Conservation (phyloP, 2,888 invertebrate species). For the Tuta absoluta region DNA sequence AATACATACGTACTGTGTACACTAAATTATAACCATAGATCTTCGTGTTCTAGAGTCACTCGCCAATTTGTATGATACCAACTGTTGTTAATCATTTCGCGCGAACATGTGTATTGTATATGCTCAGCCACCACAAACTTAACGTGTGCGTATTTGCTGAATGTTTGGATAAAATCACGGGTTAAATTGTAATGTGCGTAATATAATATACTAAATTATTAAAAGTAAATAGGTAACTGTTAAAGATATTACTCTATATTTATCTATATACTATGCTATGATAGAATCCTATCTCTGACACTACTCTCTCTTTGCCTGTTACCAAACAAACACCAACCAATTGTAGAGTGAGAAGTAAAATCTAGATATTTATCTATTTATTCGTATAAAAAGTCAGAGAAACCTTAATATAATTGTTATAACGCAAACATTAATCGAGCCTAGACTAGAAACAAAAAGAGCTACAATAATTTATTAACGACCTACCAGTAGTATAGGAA, state of each 20-base stretch:
- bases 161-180: not conserved
- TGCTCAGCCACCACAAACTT: constrained; percentile 1
- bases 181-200: not conserved
- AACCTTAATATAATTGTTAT: not conserved
- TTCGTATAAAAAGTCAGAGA: constrained; percentile 23
- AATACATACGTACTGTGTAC: constrained; percentile 1
- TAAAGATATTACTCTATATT: constrained; percentile 4
- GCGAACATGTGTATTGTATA: not conserved
- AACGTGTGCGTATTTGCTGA: constrained; percentile 1
- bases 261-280: constrained; percentile 1
- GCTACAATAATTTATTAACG: constrained; percentile 20
- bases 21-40: not conserved
- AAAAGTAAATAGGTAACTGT: not conserved
- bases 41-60: not conserved
- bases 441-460: constrained; percentile 6
- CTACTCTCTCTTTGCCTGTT: not conserved
- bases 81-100: not conserved
- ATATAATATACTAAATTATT: not conserved
- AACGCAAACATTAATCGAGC: constrained; percentile 6
- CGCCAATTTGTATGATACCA: not conserved
- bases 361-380: not conserved
- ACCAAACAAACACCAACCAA: too few relatives aligned
- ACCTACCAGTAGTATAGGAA: constrained; percentile 10
- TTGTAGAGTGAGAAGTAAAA: constrained; percentile 18
- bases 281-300: constrained; percentile 1